Evolutionary conservation across 1,140 invertebrate genomes (phyloP).

Genomic region (Colletes latitarsis): DNA sequence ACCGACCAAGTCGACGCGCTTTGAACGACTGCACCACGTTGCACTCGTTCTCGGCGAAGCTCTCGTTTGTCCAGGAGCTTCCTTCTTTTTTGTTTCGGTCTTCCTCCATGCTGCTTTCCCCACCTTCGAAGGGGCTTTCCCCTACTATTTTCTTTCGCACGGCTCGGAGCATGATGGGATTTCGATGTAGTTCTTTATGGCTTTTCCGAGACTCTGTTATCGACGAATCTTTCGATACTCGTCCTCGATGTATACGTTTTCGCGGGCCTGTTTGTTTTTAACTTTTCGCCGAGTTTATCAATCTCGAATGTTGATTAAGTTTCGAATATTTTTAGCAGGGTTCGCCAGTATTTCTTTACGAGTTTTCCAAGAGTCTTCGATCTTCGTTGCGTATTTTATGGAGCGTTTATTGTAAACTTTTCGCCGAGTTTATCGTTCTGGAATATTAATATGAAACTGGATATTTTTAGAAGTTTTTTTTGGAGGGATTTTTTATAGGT

Average conservation of each 20-base stretch:
- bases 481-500: background rate
- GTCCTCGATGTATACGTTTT: background rate
- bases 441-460: no score
- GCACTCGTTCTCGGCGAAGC: conserved; percentile 42
- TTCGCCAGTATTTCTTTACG: no score
- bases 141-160: conserved; percentile 21
- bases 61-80: conserved; percentile 44
- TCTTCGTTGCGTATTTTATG: no score
- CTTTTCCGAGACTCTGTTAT: background rate
- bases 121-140: conserved; percentile 25
- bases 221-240: no score
- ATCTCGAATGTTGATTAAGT: no score
- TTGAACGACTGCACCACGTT: conserved; percentile 57
- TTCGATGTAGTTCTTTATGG: conserved; percentile 2
- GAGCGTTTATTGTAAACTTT: no score
- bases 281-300: no score
- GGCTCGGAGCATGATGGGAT: background rate
- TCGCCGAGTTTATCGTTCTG: no score
- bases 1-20: conserved; percentile 50
- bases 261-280: no score
- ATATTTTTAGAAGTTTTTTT: background rate
- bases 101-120: conserved; percentile 24
- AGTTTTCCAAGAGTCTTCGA: no score
- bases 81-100: background rate
- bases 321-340: no score